Percentiles rank a stretch among this genome's conserved stretches.
These are phyloP conservation scores for Heliocidaris tuberculata DNA, from an alignment of 35 echinoderm and acorn worm genomes.

Conservation along the genomic window DNA sequence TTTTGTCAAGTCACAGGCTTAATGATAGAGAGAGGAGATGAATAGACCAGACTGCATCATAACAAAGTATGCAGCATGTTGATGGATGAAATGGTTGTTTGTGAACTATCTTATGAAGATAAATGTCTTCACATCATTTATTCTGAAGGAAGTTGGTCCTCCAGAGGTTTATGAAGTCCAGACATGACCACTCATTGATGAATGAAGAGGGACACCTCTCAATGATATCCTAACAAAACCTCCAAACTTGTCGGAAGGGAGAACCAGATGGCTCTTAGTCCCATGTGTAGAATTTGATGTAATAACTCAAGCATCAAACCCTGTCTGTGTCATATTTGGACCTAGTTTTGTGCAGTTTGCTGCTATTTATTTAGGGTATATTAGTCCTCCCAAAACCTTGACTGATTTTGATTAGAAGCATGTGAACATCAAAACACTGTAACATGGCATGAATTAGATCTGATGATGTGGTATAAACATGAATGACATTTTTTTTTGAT, in stretches of 20 bases:
- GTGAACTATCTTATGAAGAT: neutral
- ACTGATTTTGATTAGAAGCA: neutral
- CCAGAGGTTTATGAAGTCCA: neutral
- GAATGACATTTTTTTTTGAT: neutral
- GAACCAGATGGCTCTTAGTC: neutral
- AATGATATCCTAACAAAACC: neutral
- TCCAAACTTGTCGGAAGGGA: neutral
- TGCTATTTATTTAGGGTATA: neutral
- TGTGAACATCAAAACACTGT: neutral
- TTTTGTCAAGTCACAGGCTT: neutral
- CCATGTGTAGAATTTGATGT: neutral
- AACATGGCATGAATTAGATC: neutral
- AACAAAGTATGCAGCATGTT: neutral
- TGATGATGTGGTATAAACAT: neutral
- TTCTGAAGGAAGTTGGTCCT: slow-evolving; percentile 7
- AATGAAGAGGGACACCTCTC: neutral
- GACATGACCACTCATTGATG: neutral
- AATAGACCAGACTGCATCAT: neutral
- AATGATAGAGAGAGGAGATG: neutral
- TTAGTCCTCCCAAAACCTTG: neutral
- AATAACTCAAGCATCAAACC: neutral
- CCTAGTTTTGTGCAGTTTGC: neutral
- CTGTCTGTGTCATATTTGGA: neutral
- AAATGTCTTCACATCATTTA: neutral
- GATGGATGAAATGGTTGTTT: neutral